Percentiles rank a stretch among this genome's conserved stretches.
Conservation (phyloP, 2,888 invertebrate species). For the Aleiodes leptofemur region DNA sequence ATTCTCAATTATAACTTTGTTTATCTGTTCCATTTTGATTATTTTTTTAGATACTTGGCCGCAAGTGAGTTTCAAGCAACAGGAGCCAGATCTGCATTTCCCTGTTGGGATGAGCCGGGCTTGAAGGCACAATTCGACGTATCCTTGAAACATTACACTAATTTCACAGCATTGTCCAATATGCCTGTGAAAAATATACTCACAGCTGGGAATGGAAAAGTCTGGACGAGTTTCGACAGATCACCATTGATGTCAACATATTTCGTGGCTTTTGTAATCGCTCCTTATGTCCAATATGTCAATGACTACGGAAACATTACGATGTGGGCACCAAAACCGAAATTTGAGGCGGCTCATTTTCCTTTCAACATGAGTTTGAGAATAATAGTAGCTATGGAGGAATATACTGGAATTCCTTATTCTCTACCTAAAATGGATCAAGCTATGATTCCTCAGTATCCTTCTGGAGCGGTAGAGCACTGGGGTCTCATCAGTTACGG, state of each 20-base stretch:
- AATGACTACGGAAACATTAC: slow-evolving; percentile 75
- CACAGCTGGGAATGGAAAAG: slow-evolving; percentile 30
- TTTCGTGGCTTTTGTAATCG: slow-evolving; percentile 79
- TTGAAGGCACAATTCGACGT: slow-evolving; percentile 82
- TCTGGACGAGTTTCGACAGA: slow-evolving; percentile 53
- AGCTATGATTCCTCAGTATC: slow-evolving; percentile 89
- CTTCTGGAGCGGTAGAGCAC: slow-evolving; percentile 89
- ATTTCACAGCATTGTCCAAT: slow-evolving; percentile 72
- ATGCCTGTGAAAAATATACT: slow-evolving; percentile 34
- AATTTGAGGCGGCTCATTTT: slow-evolving; percentile 60
- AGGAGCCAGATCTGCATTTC: slow-evolving; percentile 83
- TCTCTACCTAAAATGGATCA: slow-evolving; percentile 90
- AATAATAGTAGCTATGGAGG: slow-evolving; percentile 77
- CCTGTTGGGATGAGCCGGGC: slow-evolving; percentile 85
- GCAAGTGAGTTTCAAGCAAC: slow-evolving; percentile 83
- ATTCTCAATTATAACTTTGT: too few relatives aligned
- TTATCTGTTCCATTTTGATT: too few relatives aligned
- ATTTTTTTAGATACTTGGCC: slow-evolving; percentile 77
- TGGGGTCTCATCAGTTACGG: slow-evolving; percentile 75
- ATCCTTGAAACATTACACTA: slow-evolving; percentile 78
- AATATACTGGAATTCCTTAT: slow-evolving; percentile 65
- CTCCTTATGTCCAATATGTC: slow-evolving; percentile 74
- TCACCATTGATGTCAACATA: slow-evolving; percentile 76
- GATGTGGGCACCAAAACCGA: slow-evolving; percentile 76
- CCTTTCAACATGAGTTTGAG: slow-evolving; percentile 34